phyloP scores from a whole-genome alignment of 1,140 invertebrate genomes.

The Temnothorax longispinosus region DNA sequence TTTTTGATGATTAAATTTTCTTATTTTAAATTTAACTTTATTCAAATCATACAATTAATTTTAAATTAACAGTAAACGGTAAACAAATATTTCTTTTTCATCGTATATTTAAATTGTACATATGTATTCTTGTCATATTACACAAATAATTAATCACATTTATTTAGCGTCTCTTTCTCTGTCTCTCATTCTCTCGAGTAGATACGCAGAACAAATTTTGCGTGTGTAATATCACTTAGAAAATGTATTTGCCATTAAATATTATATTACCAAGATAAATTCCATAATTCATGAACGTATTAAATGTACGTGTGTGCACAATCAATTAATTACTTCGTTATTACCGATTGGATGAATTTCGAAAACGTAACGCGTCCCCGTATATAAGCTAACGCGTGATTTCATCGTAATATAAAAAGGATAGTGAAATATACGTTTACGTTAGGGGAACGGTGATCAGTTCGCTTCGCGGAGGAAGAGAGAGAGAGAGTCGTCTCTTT shows the following conservation, averaged over 20 bases:
- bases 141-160: background rate
- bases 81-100: background rate
- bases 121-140: background rate
- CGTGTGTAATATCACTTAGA: background rate
- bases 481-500: background rate
- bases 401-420: conserved; percentile 6
- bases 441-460: conserved; percentile 14
- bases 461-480: background rate
- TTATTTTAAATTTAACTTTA: background rate
- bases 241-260: conserved; percentile 30
- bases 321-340: conserved; percentile 4
- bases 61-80: background rate
- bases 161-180: background rate
- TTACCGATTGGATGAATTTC: conserved; percentile 8
- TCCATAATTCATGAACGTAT: background rate
- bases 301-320: background rate
- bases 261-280: conserved; percentile 28
- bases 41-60: background rate
- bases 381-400: background rate
- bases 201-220: background rate
- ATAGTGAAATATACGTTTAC: conserved; percentile 37
- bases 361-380: background rate
- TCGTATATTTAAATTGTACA: conserved; percentile 12
- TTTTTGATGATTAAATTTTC: background rate
- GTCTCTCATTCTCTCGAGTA: background rate